A percentile compares a stretch with the other conserved stretches of the same genome.
Evolutionary conservation across 2,113 vertebrate genomes (phyloP).

Genomic region (Oenanthe oenanthe): DNA sequence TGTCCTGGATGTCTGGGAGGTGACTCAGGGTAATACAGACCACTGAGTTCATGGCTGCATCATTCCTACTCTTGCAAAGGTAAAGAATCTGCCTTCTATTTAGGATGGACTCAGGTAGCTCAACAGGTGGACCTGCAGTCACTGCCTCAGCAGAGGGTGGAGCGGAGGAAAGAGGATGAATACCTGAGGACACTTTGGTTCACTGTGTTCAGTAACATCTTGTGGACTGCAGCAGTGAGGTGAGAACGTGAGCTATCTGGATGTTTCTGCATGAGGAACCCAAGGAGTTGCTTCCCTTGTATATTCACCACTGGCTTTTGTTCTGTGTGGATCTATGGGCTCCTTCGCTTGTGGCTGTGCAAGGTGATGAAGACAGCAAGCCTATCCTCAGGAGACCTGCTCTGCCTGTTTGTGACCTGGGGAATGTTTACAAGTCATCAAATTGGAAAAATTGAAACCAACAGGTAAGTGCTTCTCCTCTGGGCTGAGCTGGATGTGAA

Average conservation of each 20-base stretch:
- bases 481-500: background rate
- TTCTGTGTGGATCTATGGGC: background rate
- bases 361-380: background rate
- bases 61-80: background rate
- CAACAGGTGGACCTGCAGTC: background rate
- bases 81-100: background rate
- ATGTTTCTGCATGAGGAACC: background rate
- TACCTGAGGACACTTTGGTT: background rate
- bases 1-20: background rate
- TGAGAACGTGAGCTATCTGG: background rate
- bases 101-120: background rate
- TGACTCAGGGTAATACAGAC: background rate
- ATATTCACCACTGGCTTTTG: background rate
- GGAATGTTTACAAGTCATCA: background rate
- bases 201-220: background rate
- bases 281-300: background rate
- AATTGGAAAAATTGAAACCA: background rate
- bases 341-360: background rate
- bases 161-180: background rate
- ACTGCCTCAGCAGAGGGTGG: background rate
- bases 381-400: background rate
- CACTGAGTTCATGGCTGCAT: background rate
- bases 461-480: background rate
- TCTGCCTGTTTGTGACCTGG: background rate
- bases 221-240: background rate